Percentiles rank a stretch among this genome's conserved stretches.
Evolutionary conservation across 2,888 invertebrate species (phyloP).

Genomic region (Hoplodrina blanda): DNA sequence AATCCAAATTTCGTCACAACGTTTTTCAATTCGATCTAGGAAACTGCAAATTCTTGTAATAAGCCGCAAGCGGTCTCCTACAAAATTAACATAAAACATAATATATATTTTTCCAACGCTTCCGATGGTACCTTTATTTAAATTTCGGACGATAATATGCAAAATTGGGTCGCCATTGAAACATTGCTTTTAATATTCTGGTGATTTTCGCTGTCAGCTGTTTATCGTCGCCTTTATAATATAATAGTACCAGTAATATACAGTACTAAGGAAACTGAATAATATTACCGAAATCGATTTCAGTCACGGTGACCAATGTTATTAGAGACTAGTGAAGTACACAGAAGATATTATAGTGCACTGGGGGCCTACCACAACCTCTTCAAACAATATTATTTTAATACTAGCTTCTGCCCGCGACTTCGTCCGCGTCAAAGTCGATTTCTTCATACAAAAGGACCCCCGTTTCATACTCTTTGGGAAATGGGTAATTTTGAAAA

Average conservation of each 20-base stretch:
- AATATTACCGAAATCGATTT: too few relatives aligned
- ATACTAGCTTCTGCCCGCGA: too few relatives aligned
- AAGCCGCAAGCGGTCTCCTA: constrained; percentile 26
- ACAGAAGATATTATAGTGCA: too few relatives aligned
- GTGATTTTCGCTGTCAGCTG: constrained; percentile 34
- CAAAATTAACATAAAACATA: constrained; percentile 55
- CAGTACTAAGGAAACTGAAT: not conserved
- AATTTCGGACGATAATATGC: constrained; percentile 63
- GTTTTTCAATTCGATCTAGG: not conserved
- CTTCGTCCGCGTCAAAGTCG: too few relatives aligned
- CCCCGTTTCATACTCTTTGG: too few relatives aligned
- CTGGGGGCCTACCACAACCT: too few relatives aligned
- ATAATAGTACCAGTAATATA: constrained; percentile 1
- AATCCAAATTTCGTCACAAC: too few relatives aligned
- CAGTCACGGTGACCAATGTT: too few relatives aligned
- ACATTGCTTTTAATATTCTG: constrained; percentile 63
- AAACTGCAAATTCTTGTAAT: constrained; percentile 29
- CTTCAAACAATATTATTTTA: too few relatives aligned
- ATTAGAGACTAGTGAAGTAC: too few relatives aligned
- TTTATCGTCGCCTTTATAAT: constrained; percentile 31
- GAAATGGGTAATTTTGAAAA: too few relatives aligned
- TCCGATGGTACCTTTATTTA: constrained; percentile 62
- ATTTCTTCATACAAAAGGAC: too few relatives aligned
- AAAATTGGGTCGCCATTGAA: constrained; percentile 61
- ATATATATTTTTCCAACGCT: constrained; percentile 59